Percentiles rank a stretch among this genome's conserved stretches.
These are phyloP conservation scores for Euborellia annulipes DNA, from an alignment of 1,140 invertebrate species.

Conservation along the genomic window DNA sequence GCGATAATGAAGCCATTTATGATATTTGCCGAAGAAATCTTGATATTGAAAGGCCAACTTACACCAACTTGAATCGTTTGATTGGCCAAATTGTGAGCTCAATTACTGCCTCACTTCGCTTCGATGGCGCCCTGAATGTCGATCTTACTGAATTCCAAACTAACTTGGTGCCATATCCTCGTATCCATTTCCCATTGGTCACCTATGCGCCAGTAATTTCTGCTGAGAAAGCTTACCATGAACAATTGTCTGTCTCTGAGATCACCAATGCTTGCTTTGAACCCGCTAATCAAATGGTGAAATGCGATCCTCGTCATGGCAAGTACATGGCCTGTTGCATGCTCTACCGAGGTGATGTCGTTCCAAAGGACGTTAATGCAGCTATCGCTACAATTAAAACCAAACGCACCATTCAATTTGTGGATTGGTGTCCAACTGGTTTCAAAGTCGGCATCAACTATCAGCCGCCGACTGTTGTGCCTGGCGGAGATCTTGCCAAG, in stretches of 20 bases:
- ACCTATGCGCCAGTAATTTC: slow-evolving; percentile 76
- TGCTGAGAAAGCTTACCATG: slow-evolving; percentile 74
- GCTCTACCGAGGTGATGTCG: slow-evolving; percentile 46
- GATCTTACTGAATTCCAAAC: slow-evolving; percentile 85
- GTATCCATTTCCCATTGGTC: slow-evolving; percentile 69
- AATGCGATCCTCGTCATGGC: slow-evolving; percentile 74
- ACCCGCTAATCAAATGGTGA: slow-evolving; percentile 84
- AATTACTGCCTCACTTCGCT: slow-evolving; percentile 73
- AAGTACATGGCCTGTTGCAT: slow-evolving; percentile 85
- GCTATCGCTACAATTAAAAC: slow-evolving; percentile 75
- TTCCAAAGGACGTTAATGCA: slow-evolving; percentile 54
- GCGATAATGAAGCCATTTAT: slow-evolving; percentile 81
- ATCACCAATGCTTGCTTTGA: slow-evolving; percentile 85
- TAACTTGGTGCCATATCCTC: slow-evolving; percentile 70
- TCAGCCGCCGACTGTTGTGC: slow-evolving; percentile 65
- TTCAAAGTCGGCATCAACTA: slow-evolving; percentile 68
- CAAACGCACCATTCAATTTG: slow-evolving; percentile 72
- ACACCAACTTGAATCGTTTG: slow-evolving; percentile 60
- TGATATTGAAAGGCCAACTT: slow-evolving; percentile 74
- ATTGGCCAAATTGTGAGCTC: slow-evolving; percentile 77
- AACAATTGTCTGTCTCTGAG: slow-evolving; percentile 65
- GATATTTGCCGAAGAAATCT: slow-evolving; percentile 79
- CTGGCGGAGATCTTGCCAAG: slow-evolving; percentile 62
- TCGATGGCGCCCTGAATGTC: slow-evolving; percentile 79
- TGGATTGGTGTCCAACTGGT: slow-evolving; percentile 82